phyloP scores from a whole-genome alignment of 2,113 vertebrate species.

The Papio anubis region DNA sequence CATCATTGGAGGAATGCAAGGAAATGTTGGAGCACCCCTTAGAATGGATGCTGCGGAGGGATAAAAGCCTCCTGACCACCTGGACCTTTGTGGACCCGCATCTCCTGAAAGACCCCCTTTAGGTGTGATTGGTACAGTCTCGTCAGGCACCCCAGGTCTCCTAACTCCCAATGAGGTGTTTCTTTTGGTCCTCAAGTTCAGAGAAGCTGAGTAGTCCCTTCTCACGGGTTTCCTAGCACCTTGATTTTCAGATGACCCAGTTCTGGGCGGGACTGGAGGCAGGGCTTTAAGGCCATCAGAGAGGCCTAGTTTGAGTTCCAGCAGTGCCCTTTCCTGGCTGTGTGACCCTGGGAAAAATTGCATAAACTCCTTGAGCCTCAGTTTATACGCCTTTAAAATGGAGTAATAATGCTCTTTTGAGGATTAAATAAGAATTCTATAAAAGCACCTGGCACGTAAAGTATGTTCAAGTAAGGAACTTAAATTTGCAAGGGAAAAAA shows the following conservation, averaged over 20 bases:
- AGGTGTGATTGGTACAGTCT: background rate
- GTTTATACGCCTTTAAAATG: background rate
- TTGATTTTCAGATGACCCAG: background rate
- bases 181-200: background rate
- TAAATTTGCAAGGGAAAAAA: too few species aligned
- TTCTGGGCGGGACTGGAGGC: background rate
- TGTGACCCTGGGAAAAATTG: background rate
- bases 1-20: background rate
- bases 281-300: background rate
- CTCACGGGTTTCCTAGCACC: background rate
- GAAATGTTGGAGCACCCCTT: background rate
- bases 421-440: background rate
- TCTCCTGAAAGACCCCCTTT: background rate
- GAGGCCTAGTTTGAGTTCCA: background rate
- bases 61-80: background rate
- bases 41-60: too few species aligned
- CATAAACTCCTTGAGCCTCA: background rate
- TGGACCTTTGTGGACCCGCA: background rate
- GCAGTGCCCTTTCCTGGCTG: background rate
- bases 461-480: background rate
- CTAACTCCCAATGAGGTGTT: background rate
- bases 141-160: too few species aligned
- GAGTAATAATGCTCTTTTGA: background rate
- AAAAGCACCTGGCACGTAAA: background rate
- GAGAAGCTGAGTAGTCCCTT: background rate